Evolutionary conservation across 2,797 vertebrate genomes (phyloP), one percentile per base, ranked within the genome.

Genomic region (Falco peregrinus): DNA sequence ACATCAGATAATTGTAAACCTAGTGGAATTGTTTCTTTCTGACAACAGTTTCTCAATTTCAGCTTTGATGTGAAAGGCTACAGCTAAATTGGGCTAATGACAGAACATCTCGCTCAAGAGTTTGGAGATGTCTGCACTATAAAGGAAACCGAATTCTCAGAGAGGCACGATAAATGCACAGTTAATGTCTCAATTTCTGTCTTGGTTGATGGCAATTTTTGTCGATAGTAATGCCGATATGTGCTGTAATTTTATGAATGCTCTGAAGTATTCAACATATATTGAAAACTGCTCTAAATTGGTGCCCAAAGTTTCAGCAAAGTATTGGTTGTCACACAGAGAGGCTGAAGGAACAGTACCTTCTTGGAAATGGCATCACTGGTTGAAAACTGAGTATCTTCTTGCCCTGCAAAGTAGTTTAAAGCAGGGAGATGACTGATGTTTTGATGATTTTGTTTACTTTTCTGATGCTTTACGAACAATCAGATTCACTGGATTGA

Each of bases 191-290:
- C 85, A 28, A 47, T 92, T 77, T n/a, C 50, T 68, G 43, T 67
- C 80, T 65, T 10, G n/a, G 69, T 47, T 88, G 93, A 94, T 82
- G 68, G 68, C 59, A 91, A 65, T 84, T 64, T 93, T 95, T 90
- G 60, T 67, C 33, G 41, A 9, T 87, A 80, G 57, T 71, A 63
- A 83, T 82, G 71, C 47, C 33, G 75, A 54, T 70, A 47, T n/a
- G 24, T 64, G 77, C 21, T 90, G 53, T 53, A 70, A 67, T 90
- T 95, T 87, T 87, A 73, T 56, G 81, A 92, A 87, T 60, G 89
- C 51, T 91, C 59, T 6, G 10, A 93, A 94, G 81, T 83, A 63
- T 76, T 73, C 39, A 24, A 73, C 87, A 81, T 67, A 82, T 50
- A 18, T 43, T 43, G 63, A 37, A 79, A 73, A 82, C 48, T 17